A percentile compares a stretch with the other conserved stretches of the same genome.
Evolutionary conservation across 2,113 vertebrate species (phyloP).

Genomic region (Sphyrna mokarran): DNA sequence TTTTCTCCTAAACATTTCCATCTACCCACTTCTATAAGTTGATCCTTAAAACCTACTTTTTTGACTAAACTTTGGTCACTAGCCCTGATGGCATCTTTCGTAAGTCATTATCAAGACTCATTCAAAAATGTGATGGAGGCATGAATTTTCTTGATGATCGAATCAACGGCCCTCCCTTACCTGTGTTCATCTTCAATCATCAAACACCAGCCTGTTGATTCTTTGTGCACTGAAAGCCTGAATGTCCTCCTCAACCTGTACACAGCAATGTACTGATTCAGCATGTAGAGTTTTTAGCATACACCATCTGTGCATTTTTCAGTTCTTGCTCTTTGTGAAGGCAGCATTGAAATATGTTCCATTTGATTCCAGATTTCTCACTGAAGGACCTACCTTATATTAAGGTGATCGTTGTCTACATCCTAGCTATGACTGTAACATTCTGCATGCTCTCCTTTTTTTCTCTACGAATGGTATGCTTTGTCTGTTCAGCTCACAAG

Average conservation of each 20-base stretch:
- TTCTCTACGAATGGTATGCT: too few relatives aligned
- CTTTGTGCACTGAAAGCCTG: not conserved
- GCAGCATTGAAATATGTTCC: not conserved
- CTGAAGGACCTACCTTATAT: too few relatives aligned
- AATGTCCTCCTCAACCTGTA: not conserved
- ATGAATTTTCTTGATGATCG: not conserved
- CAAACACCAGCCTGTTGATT: not conserved
- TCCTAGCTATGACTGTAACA: too few relatives aligned
- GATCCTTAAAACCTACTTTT: not conserved
- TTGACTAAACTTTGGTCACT: not conserved
- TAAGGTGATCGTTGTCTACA: too few relatives aligned
- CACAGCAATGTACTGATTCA: not conserved
- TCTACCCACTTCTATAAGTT: not conserved
- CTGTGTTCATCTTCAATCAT: not conserved
- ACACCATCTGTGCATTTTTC: not conserved
- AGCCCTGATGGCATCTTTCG: not conserved
- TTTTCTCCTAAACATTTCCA: not conserved
- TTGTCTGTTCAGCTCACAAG: too few relatives aligned
- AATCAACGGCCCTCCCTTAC: not conserved
- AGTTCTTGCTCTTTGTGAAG: not conserved
- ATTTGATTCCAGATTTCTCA: not conserved
- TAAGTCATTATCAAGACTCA: not conserved
- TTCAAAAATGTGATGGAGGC: not conserved
- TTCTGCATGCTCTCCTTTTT: too few relatives aligned
- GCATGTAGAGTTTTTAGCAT: not conserved